Percentiles rank a stretch among this genome's conserved stretches.
phyloP scores from a whole-genome alignment of 2,797 vertebrate species.

The Limosa lapponica region DNA sequence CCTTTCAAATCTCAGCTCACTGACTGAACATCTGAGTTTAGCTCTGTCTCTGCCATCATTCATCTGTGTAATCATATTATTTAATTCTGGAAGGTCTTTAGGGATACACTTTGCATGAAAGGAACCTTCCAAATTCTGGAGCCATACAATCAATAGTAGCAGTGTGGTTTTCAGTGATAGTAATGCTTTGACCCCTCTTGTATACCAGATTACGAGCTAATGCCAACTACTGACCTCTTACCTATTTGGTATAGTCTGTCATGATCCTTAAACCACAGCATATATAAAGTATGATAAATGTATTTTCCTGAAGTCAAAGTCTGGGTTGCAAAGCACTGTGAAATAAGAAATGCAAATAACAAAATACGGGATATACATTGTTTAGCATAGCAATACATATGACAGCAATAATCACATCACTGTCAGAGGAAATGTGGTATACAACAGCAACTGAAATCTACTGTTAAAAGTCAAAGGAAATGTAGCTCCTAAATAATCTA shows the following conservation, averaged over 20 bases:
- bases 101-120: not conserved
- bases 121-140: not conserved
- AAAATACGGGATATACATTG: not conserved
- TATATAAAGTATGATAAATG: not conserved
- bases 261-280: not conserved
- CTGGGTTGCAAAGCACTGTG: not conserved
- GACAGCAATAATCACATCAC: not conserved
- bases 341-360: conserved; percentile 5
- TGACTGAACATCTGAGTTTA: not conserved
- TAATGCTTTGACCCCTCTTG: not conserved
- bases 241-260: not conserved
- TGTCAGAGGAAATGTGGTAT: not conserved
- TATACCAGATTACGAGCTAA: not conserved
- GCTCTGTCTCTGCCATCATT: not conserved
- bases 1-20: not conserved
- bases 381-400: not conserved
- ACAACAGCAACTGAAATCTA: not conserved
- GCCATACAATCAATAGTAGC: not conserved
- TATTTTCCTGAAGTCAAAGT: not conserved
- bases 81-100: not conserved
- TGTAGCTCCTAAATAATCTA: not conserved
- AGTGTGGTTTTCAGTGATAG: not conserved
- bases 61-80: not conserved
- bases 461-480: not conserved
- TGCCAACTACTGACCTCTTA: not conserved